Evolutionary conservation across 1,140 invertebrate species (phyloP), one percentile per base, ranked within the genome.

Genomic region (Muscidifurax raptorellus): DNA sequence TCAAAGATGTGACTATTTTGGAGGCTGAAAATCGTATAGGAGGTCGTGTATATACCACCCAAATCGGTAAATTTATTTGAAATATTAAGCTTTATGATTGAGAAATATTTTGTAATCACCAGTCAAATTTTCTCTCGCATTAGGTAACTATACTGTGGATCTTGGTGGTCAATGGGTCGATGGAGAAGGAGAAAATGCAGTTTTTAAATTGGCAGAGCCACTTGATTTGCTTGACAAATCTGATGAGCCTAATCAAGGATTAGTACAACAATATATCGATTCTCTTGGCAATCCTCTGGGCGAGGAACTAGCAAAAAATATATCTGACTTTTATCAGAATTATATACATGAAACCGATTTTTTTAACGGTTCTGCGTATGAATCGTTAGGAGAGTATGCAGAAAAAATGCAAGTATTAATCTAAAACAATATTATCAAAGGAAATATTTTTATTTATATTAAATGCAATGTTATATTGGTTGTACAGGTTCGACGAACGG

Each of bases 101-200:
- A 5, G 5, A 32, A 32, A 32, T 32, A 32, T 32, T 32, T 32
- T 32, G 5, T 6, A 32, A 32, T 32, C 5, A 32, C 5, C 32
- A 32, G 32, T 32, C 1, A 32, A 32, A 32, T 32, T 32, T 32
- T 40, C 7, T 40, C 36, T 40, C 36, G n/a, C n/a, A 40, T 9
- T 40, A 90, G 93, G 90, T 0, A 94, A 94, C 15, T 93, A 93
- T 75, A 89, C 94, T 32, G 90, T 97, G 7, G 97, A 98, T 91
- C 81, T 98, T n/a, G 97, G 97, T 0, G 97, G 96, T 27, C 96
- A 98, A 89, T 97, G 96, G 96, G 94, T 97, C 87, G 97, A 98
- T 87, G 97, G 97, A 7, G 95, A 95, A 86, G 93, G 92, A 40
- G 36, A 9, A 25, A 96, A 97, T 91, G 90, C 93, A 9, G 94